These are phyloP conservation scores for Epinotia demarniana DNA, from an alignment of 2,888 invertebrate genomes.

Conservation along the genomic window DNA sequence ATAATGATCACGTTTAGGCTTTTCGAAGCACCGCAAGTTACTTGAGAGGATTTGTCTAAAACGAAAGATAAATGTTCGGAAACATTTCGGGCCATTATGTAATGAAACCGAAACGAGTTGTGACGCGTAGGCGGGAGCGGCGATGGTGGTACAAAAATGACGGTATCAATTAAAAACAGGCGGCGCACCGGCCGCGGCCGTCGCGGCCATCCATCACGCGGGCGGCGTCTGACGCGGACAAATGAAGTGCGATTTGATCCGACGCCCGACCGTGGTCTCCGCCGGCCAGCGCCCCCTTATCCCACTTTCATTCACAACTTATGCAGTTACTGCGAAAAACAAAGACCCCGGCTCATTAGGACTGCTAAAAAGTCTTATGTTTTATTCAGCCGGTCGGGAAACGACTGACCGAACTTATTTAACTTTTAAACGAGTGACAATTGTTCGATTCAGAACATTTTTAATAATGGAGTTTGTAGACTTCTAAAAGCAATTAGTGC, in stretches of 20 bases:
- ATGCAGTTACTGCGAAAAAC: constrained; percentile 79
- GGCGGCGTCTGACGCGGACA: constrained; percentile 75
- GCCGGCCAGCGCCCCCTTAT: constrained; percentile 52
- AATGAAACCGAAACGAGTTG: constrained; percentile 58
- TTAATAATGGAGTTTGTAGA: constrained; percentile 62
- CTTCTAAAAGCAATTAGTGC: constrained; percentile 63
- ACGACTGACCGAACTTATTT: constrained; percentile 77
- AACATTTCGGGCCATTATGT: constrained; percentile 58
- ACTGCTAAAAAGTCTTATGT: constrained; percentile 77
- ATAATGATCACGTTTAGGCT: constrained; percentile 56
- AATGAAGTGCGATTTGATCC: constrained; percentile 83
- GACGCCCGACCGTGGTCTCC: constrained; percentile 65
- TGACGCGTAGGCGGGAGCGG: constrained; percentile 49
- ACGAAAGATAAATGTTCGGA: constrained; percentile 57
- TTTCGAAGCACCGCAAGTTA: constrained; percentile 48
- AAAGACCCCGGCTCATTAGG: constrained; percentile 76
- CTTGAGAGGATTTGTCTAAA: constrained; percentile 12
- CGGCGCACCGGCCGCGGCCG: constrained; percentile 58
- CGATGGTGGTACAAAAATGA: constrained; percentile 69
- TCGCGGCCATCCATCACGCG: constrained; percentile 74
- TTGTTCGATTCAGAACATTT: constrained; percentile 70
- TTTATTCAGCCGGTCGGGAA: constrained; percentile 76
- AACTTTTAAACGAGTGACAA: constrained; percentile 80
- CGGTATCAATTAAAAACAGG: constrained; percentile 79
- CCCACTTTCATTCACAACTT: constrained; percentile 78